phyloP scores from a whole-genome alignment of 2,797 vertebrate genomes.

The Dendrocincla tyrannina region DNA sequence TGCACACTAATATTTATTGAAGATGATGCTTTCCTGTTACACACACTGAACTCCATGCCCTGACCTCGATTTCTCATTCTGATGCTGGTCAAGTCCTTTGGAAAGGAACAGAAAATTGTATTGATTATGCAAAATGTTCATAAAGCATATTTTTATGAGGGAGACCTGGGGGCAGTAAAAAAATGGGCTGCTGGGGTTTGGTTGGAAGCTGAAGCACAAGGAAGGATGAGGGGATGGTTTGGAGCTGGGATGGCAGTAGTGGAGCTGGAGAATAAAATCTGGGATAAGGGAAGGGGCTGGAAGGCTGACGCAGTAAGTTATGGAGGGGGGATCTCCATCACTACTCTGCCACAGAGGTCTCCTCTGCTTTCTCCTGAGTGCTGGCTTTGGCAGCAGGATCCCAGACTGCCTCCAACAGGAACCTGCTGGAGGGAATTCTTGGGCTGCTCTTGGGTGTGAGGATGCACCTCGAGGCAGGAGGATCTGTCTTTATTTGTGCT shows the following conservation, averaged over 20 bases:
- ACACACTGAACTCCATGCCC: not conserved
- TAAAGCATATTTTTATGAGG: not conserved
- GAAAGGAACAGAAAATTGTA: not conserved
- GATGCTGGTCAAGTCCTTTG: not conserved
- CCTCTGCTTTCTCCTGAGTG: not conserved
- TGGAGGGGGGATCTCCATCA: not conserved
- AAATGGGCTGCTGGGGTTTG: not conserved
- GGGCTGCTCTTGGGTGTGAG: not conserved
- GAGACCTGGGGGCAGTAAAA: not conserved
- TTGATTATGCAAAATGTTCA: not conserved
- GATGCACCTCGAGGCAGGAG: not conserved
- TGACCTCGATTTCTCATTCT: not conserved
- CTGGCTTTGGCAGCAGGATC: not conserved
- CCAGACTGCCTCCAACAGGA: not conserved
- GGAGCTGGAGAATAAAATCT: not conserved
- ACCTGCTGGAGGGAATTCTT: not conserved
- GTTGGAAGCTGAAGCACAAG: not conserved
- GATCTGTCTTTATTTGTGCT: not conserved
- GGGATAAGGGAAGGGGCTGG: fast-evolving
- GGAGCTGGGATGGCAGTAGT: not conserved
- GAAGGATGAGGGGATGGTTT: not conserved
- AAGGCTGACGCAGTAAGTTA: not conserved
- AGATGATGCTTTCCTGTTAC: not conserved
- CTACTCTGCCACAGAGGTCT: no score
- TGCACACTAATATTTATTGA: not conserved